Conservation (phyloP, 2,113 vertebrate species). For the Grus americana region DNA sequence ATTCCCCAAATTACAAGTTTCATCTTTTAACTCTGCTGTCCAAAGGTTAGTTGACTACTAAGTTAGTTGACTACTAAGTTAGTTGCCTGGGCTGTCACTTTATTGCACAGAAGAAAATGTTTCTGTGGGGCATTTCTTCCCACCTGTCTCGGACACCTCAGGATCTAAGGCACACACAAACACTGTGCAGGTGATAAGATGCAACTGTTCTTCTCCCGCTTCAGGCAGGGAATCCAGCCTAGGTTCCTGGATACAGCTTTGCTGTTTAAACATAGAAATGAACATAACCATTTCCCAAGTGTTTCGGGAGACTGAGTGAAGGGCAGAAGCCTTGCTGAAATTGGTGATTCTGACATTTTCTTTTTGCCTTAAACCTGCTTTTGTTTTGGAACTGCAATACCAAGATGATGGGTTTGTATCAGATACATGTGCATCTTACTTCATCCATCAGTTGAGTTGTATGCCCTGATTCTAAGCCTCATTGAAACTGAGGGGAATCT, state of each 20-base stretch:
- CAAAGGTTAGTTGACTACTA: not conserved
- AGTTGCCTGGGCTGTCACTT: not conserved
- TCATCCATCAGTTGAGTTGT: not conserved
- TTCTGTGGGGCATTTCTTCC: not conserved
- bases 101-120: not conserved
- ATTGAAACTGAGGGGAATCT: not conserved
- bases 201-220: not conserved
- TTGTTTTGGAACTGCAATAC: not conserved
- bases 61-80: not conserved
- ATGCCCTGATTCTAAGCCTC: not conserved
- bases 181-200: not conserved
- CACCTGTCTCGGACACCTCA: not conserved
- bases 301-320: not conserved
- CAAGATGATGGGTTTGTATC: not conserved
- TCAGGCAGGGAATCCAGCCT: not conserved
- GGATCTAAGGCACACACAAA: not conserved
- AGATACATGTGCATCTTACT: not conserved
- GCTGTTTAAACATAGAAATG: not conserved
- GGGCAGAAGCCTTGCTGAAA: not conserved
- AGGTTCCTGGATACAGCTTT: not conserved
- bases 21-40: not conserved
- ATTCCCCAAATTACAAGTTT: not conserved
- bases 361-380: not conserved
- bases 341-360: not conserved
- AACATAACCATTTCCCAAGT: fast-evolving